Evolutionary conservation across 92 coral and sea anemone genomes (phyloP), one percentile per base, ranked within the genome.

Genomic region (Siderastrea radians): DNA sequence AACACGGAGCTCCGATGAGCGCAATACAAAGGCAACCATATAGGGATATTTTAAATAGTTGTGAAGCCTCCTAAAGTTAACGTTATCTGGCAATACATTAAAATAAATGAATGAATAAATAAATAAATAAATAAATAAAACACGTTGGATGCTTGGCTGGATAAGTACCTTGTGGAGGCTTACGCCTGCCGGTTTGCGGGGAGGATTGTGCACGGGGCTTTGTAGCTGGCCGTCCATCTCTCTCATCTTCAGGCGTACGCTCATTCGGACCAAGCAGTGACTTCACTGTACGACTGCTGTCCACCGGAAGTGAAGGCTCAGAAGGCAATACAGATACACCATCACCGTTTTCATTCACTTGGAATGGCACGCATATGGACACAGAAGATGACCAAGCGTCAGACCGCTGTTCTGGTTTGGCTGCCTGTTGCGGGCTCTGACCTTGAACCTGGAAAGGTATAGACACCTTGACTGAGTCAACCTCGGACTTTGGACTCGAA

Each of bases 331-430:
- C 71, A 46, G 90, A 80, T 10, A 69, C 91, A n/a, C 80, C 87
- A 46, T 86, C 93, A 52, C 84, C 77, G 44, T 88, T 80, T 16
- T 86, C 93, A 62, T 89, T 88, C n/a, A 95, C 95, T 75, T 95
- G 98, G 61, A 95, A 95, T 51, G 98, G 98, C 26, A 95, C 98
- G 43, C 96, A 95, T 17, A 95, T 90, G 44, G 95, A 93, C 7
- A 95, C 98, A 78, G 93, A 86, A 9, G 98, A 93, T 58, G 96
- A 84, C 98, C 98, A 95, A 1, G 88, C 79, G 52, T 90, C 76
- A 9, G 92, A 86, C 14, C 63, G 74, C 49, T 85, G 87, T 17
- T 73, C 91, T 4, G 77, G 17, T 7, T 70, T 54, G 44, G 76
- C 83, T 12, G 93, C 2, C 46, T 92, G 72, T 58, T 88, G 79